Percentiles rank a stretch among this genome's conserved stretches.
Conservation (phyloP, 2,888 invertebrate genomes). For the Cremastinae sp. region DNA sequence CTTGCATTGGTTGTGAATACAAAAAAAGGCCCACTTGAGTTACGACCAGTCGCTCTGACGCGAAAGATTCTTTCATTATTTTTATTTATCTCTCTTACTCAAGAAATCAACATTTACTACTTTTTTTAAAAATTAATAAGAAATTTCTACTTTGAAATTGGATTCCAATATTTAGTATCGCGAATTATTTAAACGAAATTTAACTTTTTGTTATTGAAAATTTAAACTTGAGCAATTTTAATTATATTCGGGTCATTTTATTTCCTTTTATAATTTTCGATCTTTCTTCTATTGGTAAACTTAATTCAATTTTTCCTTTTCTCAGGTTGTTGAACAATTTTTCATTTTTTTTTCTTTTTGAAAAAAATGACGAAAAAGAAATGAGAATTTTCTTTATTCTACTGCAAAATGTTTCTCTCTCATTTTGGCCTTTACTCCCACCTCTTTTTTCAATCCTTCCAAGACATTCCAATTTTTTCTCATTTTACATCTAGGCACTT, state of each 20-base stretch:
- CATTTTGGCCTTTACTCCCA: conserved; percentile 33
- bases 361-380: conserved; percentile 21
- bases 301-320: neutral
- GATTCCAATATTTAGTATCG: too few species aligned
- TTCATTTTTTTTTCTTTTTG: conserved; percentile 2
- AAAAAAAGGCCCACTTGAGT: conserved; percentile 66
- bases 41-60: conserved; percentile 52
- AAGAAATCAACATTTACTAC: too few species aligned
- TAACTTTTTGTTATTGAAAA: too few species aligned
- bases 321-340: neutral
- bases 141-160: too few species aligned
- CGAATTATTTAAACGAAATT: too few species aligned
- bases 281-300: too few species aligned
- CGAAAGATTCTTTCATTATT: too few species aligned
- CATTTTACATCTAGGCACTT: neutral
- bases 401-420: conserved; percentile 41
- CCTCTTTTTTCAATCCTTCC: conserved; percentile 18
- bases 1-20: conserved; percentile 71
- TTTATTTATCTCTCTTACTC: too few species aligned
- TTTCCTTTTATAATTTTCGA: too few species aligned
- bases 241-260: too few species aligned
- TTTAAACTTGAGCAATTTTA: too few species aligned
- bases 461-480: neutral
- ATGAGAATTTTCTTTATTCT: conserved; percentile 42
- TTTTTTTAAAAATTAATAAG: too few species aligned